A percentile compares a stretch with the other conserved stretches of the same genome.
These are phyloP conservation scores for Bellardia pandia DNA, from an alignment of 2,888 invertebrate species.

Conservation along the genomic window DNA sequence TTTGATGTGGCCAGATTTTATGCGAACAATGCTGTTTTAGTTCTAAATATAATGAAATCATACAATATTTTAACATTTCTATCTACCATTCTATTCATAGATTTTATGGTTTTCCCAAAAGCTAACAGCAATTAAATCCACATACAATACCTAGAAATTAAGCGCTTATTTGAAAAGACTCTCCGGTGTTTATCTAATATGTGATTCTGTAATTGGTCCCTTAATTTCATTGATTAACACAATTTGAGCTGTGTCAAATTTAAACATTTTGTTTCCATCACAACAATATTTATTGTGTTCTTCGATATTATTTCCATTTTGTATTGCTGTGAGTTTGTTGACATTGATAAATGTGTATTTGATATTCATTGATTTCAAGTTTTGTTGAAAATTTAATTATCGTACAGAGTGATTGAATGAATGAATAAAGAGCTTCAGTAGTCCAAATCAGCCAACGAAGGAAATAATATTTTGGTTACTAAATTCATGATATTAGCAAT, in stretches of 20 bases:
- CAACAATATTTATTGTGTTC: too few species aligned
- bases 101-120: too few species aligned
- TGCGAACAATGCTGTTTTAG: too few species aligned
- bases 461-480: constrained; percentile 32
- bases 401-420: not conserved
- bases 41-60: too few species aligned
- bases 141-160: too few species aligned
- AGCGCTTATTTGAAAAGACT: too few species aligned
- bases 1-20: too few species aligned
- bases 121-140: too few species aligned
- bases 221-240: not conserved
- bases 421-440: constrained; percentile 32
- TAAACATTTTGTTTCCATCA: not conserved
- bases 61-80: too few species aligned
- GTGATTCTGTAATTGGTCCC: not conserved
- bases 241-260: not conserved
- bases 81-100: too few species aligned
- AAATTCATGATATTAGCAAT: not conserved
- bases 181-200: not conserved
- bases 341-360: constrained; percentile 63
- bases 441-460: constrained; percentile 45
- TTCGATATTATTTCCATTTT: not conserved
- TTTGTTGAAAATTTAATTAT: constrained; percentile 39
- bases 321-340: not conserved
- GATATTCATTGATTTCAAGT: constrained; percentile 34